A percentile compares a stretch with the other conserved stretches of the same genome.
Conservation (phyloP, 2,113 vertebrate genomes). For the Orientallactaga bullata region DNA sequence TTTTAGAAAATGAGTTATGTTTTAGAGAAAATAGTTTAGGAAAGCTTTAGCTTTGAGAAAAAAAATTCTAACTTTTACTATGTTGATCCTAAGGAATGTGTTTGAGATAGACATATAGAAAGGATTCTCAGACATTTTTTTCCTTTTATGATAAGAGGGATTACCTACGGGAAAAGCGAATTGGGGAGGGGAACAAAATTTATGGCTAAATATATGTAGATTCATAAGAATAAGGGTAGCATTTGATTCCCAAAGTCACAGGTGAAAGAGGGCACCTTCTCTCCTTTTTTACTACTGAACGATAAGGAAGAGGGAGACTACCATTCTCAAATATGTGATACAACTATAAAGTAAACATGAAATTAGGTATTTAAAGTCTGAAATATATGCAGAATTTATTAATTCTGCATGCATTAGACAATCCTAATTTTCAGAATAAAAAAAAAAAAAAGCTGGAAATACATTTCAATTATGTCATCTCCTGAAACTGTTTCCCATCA, state of each 20-base stretch:
- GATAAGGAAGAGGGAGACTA: not conserved
- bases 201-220: not conserved
- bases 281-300: not conserved
- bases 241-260: too few relatives aligned
- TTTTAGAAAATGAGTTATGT: not conserved
- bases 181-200: not conserved
- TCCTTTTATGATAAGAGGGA: not conserved
- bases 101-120: not conserved
- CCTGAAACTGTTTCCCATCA: not conserved
- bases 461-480: not conserved
- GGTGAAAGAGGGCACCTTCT: too few relatives aligned
- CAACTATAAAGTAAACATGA: not conserved
- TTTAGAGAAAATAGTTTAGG: conserved; percentile 21
- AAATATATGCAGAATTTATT: not conserved
- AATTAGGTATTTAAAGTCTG: not conserved
- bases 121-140: not conserved
- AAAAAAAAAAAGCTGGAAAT: not conserved
- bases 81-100: not conserved
- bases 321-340: not conserved
- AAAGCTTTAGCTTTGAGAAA: conserved; percentile 35
- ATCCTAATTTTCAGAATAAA: not conserved
- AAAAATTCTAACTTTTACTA: not conserved
- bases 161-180: not conserved
- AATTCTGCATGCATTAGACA: not conserved
- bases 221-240: not conserved